phyloP scores from a whole-genome alignment of 2,113 vertebrate species.

The Poeciliopsis turrubarensis region DNA sequence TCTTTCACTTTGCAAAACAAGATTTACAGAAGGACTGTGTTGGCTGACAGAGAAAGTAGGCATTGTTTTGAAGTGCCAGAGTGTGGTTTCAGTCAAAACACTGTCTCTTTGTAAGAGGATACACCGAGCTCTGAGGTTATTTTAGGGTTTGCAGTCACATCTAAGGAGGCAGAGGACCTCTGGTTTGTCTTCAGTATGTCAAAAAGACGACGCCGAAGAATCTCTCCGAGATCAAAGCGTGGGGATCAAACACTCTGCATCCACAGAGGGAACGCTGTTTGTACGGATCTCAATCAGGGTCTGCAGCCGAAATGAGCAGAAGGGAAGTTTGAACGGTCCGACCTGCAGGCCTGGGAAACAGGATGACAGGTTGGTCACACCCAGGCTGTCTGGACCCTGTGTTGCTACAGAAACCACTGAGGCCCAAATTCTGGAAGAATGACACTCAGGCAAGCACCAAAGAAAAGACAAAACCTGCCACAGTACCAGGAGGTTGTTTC shows the following conservation, averaged over 20 bases:
- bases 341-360: background rate
- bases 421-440: slow-evolving; percentile 14
- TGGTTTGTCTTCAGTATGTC: slow-evolving; percentile 60
- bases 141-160: slow-evolving; percentile 65
- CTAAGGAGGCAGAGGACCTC: slow-evolving; percentile 57
- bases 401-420: slow-evolving; percentile 59
- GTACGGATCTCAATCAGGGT: slow-evolving; percentile 57
- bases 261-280: slow-evolving; percentile 25
- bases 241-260: slow-evolving; percentile 58
- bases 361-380: background rate
- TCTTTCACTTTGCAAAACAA: background rate
- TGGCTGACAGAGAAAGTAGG: slow-evolving; percentile 38
- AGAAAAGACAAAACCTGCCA: slow-evolving; percentile 24
- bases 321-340: background rate
- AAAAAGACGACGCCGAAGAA: slow-evolving; percentile 65
- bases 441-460: background rate
- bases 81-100: slow-evolving; percentile 53
- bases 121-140: slow-evolving; percentile 54
- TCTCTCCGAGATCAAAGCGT: slow-evolving; percentile 72
- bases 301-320: slow-evolving; percentile 20
- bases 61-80: slow-evolving; percentile 58
- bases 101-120: slow-evolving; percentile 65
- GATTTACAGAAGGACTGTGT: slow-evolving; percentile 5
- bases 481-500: slow-evolving; percentile 62
- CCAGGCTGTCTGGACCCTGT: slow-evolving; percentile 14